phyloP scores from a whole-genome alignment of 37 sponge, comb jelly and placozoan species.

The Tethya wilhelma region DNA sequence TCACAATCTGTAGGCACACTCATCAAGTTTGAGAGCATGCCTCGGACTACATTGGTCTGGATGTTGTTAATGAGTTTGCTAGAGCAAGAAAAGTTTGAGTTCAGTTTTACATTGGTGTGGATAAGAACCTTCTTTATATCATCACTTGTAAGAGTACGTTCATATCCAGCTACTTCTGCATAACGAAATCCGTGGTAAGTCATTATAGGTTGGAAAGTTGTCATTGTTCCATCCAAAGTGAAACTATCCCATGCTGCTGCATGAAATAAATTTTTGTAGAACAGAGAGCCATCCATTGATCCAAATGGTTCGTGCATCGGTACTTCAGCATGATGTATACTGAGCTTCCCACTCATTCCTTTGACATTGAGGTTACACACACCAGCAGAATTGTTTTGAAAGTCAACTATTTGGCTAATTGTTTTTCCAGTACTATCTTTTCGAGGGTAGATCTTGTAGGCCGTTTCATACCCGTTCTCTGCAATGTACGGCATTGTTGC shows the following conservation, averaged over 20 bases:
- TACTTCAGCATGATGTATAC: conserved; percentile 56
- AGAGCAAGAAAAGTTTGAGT: conserved; percentile 40
- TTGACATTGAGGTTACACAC: conserved; percentile 29
- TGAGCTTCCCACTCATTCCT: neutral
- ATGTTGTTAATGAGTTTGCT: conserved; percentile 43
- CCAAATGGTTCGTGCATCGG: conserved; percentile 65
- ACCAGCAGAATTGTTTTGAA: conserved; percentile 66
- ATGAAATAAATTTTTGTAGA: conserved; percentile 46
- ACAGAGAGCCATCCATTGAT: conserved; percentile 48
- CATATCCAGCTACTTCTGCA: conserved; percentile 59
- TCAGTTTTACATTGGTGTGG: conserved; percentile 23
- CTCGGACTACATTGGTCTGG: conserved; percentile 44
- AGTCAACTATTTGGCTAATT: conserved; percentile 75
- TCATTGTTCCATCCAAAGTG: conserved; percentile 2
- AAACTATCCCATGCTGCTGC: conserved; percentile 45
- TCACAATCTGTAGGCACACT: conserved; percentile 75
- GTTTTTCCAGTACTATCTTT: too few relatives aligned
- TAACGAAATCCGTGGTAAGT: conserved; percentile 82
- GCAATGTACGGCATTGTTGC: conserved; percentile 45
- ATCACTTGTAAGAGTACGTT: conserved; percentile 28
- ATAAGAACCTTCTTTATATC: conserved; percentile 41
- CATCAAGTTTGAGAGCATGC: conserved; percentile 75
- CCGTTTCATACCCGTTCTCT: neutral
- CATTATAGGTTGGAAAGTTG: conserved; percentile 50
- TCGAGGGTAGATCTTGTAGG: conserved; percentile 31